Percentiles rank a stretch among this genome's conserved stretches.
phyloP scores from a whole-genome alignment of 2,888 invertebrate genomes.

The Monochamus alternatus region DNA sequence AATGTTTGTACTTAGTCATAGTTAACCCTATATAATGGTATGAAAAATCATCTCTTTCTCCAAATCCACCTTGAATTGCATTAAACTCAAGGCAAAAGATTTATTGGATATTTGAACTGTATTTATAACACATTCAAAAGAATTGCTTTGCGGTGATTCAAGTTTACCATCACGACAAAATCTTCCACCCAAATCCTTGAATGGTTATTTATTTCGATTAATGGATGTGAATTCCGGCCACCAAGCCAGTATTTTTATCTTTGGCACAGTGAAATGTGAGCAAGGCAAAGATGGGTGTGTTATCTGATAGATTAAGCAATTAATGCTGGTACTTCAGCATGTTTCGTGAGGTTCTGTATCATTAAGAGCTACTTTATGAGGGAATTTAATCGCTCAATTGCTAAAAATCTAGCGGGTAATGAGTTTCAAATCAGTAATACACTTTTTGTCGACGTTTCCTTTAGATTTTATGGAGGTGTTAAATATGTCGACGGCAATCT shows the following conservation, averaged over 20 bases:
- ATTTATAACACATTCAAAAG: background rate
- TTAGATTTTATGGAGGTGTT: slow-evolving; percentile 26
- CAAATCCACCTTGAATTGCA: background rate
- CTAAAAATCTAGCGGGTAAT: slow-evolving; percentile 53
- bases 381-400: slow-evolving; percentile 57
- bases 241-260: slow-evolving; percentile 53
- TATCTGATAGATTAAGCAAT: slow-evolving; percentile 70
- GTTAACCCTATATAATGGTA: no score
- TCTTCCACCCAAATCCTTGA: slow-evolving; percentile 15
- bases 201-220: slow-evolving; percentile 29
- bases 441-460: slow-evolving; percentile 44
- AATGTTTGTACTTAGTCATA: no score
- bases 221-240: slow-evolving; percentile 48
- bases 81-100: background rate
- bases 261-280: slow-evolving; percentile 60
- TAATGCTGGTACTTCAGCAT: slow-evolving; percentile 65
- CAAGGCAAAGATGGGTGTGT: slow-evolving; percentile 63
- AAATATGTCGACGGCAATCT: slow-evolving; percentile 17
- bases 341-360: slow-evolving; percentile 66
- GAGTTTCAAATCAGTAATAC: slow-evolving; percentile 50
- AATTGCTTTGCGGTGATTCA: background rate
- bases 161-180: slow-evolving; percentile 6
- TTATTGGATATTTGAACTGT: background rate
- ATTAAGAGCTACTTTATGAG: slow-evolving; percentile 66
- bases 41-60: background rate